phyloP scores from a whole-genome alignment of 2,888 invertebrate genomes.

The Plagiodera versicolora region DNA sequence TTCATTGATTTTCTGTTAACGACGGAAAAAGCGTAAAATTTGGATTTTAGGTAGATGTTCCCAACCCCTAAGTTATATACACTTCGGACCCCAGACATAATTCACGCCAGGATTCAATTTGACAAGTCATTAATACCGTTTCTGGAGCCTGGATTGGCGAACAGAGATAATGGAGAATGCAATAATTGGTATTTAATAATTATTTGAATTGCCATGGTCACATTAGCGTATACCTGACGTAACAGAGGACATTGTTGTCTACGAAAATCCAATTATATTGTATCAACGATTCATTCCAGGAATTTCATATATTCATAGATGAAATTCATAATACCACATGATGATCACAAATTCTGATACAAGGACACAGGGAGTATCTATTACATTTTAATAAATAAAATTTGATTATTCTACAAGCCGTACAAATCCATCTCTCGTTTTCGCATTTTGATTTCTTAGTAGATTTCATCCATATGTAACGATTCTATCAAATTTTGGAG shows the following conservation, averaged over 20 bases:
- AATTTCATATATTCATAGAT: too few relatives aligned
- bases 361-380: too few relatives aligned
- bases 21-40: background rate
- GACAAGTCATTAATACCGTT: slow-evolving; percentile 18
- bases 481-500: too few relatives aligned
- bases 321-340: too few relatives aligned
- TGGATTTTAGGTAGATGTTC: background rate
- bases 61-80: background rate
- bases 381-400: too few relatives aligned
- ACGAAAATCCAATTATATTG: background rate
- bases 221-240: background rate
- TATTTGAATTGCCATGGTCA: slow-evolving; percentile 4
- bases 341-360: too few relatives aligned
- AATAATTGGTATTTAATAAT: slow-evolving; percentile 24
- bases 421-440: too few relatives aligned
- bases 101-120: slow-evolving; percentile 11
- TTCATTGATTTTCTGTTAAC: too few relatives aligned
- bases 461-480: too few relatives aligned
- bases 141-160: background rate
- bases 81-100: slow-evolving; percentile 1
- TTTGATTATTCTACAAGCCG: too few relatives aligned
- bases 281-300: background rate
- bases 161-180: slow-evolving; percentile 22
- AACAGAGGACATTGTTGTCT: background rate
- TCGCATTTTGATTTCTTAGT: too few relatives aligned